Percentiles rank a stretch among this genome's conserved stretches.
Evolutionary conservation across 2,888 invertebrate species (phyloP).

Genomic region (Drosophila kokeensis): DNA sequence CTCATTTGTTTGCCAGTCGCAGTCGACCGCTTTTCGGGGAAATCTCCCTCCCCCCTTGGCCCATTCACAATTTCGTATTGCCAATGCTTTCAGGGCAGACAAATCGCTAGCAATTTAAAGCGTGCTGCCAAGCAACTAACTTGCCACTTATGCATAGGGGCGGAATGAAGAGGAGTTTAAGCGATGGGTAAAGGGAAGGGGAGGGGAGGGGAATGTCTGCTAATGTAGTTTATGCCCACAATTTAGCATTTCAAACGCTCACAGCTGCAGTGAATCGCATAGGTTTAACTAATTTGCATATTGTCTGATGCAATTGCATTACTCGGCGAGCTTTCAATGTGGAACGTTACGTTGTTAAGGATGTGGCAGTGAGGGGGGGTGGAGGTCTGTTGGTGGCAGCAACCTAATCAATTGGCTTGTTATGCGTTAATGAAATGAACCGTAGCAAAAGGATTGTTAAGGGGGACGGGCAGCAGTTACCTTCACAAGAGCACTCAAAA

Average conservation of each 20-base stretch:
- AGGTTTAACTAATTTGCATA: conserved; percentile 72
- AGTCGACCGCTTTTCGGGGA: not conserved
- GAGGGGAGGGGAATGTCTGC: conserved; percentile 35
- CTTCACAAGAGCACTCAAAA: conserved; percentile 23
- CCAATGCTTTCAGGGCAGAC: conserved; percentile 48
- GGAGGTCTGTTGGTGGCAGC: not conserved
- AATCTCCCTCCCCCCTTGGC: not conserved
- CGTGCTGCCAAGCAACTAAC: conserved; percentile 64
- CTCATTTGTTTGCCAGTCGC: conserved; percentile 50
- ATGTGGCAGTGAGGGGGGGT: not conserved
- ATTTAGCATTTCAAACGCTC: conserved; percentile 65
- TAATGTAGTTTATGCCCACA: conserved; percentile 75
- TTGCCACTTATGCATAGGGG: conserved; percentile 53
- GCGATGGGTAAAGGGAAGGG: not conserved
- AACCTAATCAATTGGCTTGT: conserved; percentile 70
- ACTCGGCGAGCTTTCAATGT: conserved; percentile 13
- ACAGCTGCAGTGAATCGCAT: conserved; percentile 64
- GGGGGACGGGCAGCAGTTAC: not conserved
- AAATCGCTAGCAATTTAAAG: conserved; percentile 61
- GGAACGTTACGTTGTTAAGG: not conserved
- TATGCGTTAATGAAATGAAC: conserved; percentile 53
- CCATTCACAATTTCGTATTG: conserved; percentile 6
- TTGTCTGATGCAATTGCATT: conserved; percentile 68
- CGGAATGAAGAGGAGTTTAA: not conserved
- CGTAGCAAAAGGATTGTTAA: conserved; percentile 15